Base-by-base conservation (phyloP, 2,797 vertebrate species). In the Sebastes flavidus region DNA sequence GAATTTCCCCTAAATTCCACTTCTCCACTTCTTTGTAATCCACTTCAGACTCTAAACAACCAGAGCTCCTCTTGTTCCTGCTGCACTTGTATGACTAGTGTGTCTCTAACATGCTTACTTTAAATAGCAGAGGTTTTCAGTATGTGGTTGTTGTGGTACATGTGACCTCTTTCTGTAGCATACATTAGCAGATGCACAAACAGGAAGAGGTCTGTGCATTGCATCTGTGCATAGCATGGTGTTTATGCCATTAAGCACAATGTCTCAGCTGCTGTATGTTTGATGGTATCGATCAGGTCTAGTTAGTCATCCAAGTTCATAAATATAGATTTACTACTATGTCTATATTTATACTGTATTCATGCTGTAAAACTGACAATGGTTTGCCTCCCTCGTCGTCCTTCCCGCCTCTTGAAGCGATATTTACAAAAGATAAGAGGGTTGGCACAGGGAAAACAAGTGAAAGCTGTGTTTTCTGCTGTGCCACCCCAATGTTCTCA, bases 1-100 rank as follows among this genome's bases (percentile, higher is more conserved):
- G 65, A 27, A 71, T 86, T 80, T 74, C 73, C 82, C 18, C 34
- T 32, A 18, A 75, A 75, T 59, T 69, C 56, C 69, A 18, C 20
- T 12, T 27, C 18, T 24, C 68, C 32, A 20, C 25, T 65, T 60
- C 10, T 11, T 30, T 38, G 4, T 30, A 58, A 74, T 29, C 32
- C 4, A 42, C 16, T 72, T n/a, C 29, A 27, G 18, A 55, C 54
- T 69, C 14, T 10, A 54, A 52, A 27, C 12, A 49, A 8, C 11
- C 63, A 13, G 11, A 62, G 20, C 27, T 54, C 5, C n/a, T 65
- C 25, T 9, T 46, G 12, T 7, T 2, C 7, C 22, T 7, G 4
- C 30, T 59, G 24, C 4, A 29, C n/a, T 30, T 1, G 13, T n/a
- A 0, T 5, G 3, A 27, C 1, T 24, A 2, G 6, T 22, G 30